A percentile compares a stretch with the other conserved stretches of the same genome.
These are phyloP conservation scores for Aleiodes testaceus DNA, from an alignment of 2,888 invertebrate species.

Conservation along the genomic window DNA sequence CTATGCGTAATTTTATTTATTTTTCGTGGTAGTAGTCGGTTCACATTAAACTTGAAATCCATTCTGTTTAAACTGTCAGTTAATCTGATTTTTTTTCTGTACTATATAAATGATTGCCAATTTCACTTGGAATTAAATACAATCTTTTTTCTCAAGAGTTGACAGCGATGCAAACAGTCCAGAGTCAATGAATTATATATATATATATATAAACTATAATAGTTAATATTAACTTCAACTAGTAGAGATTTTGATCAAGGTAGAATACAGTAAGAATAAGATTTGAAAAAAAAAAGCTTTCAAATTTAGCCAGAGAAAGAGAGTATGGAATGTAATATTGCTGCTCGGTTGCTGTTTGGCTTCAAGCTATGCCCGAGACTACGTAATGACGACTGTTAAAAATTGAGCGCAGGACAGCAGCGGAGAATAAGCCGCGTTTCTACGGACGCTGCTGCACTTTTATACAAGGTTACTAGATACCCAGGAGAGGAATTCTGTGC, in stretches of 20 bases:
- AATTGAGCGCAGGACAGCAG: not conserved
- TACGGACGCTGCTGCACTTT: no score
- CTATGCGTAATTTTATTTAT: constrained; percentile 70
- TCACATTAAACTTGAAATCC: constrained; percentile 71
- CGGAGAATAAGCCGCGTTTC: no score
- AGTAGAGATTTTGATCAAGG: no score
- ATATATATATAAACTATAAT: no score
- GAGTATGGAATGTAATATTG: constrained; percentile 3
- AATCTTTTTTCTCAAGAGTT: not conserved
- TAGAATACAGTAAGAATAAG: no score
- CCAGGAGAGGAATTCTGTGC: no score
- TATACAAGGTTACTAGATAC: no score
- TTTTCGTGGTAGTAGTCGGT: constrained; percentile 66
- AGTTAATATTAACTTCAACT: no score
- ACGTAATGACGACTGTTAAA: constrained; percentile 4
- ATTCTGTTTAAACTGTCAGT: constrained; percentile 51
- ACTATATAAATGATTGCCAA: not conserved
- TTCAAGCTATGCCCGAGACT: constrained; percentile 12
- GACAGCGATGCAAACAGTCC: not conserved
- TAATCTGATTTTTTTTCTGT: not conserved
- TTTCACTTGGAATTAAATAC: not conserved
- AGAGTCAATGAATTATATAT: no score
- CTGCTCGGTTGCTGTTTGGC: not conserved
- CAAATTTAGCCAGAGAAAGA: not conserved
- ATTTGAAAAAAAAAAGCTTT: not conserved